A percentile compares a stretch with the other conserved stretches of the same genome.
Conservation (phyloP, 2,113 vertebrate species). For the Macaca mulatta region DNA sequence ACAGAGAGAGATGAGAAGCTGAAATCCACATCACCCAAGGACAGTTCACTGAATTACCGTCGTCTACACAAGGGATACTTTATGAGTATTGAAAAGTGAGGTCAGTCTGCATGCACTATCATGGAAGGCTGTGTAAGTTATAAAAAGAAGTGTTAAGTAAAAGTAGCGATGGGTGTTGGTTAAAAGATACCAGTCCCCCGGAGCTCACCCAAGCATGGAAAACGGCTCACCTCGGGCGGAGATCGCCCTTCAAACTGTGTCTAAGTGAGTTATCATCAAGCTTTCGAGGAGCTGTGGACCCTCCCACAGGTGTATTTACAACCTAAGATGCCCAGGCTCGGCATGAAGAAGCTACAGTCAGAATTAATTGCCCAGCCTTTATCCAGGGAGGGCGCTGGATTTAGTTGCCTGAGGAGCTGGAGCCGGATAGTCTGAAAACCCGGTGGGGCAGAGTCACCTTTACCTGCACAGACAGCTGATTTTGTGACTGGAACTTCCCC, state of each 20-base stretch:
- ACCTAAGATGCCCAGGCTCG: background rate
- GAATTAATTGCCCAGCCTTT: background rate
- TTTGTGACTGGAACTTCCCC: too few species aligned
- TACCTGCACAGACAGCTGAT: too few species aligned
- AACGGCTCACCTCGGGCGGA: fast-evolving
- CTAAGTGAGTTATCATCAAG: fast-evolving
- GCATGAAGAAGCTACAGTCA: fast-evolving
- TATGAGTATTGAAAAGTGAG: background rate
- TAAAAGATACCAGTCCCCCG: fast-evolving
- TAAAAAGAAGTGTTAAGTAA: background rate
- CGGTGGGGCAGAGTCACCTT: background rate
- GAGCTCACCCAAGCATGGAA: background rate
- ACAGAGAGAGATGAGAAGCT: background rate
- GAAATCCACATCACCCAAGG: fast-evolving
- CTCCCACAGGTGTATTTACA: fast-evolving
- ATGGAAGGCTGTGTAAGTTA: background rate
- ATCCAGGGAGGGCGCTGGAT: too few species aligned
- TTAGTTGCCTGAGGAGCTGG: background rate
- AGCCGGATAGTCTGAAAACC: background rate
- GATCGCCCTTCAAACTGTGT: background rate
- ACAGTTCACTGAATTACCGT: background rate
- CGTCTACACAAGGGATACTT: background rate
- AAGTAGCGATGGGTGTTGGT: background rate
- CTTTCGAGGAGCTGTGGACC: background rate
- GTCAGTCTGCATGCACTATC: background rate